phyloP scores from a whole-genome alignment of 2,797 vertebrate genomes.

The Esox lucius region DNA sequence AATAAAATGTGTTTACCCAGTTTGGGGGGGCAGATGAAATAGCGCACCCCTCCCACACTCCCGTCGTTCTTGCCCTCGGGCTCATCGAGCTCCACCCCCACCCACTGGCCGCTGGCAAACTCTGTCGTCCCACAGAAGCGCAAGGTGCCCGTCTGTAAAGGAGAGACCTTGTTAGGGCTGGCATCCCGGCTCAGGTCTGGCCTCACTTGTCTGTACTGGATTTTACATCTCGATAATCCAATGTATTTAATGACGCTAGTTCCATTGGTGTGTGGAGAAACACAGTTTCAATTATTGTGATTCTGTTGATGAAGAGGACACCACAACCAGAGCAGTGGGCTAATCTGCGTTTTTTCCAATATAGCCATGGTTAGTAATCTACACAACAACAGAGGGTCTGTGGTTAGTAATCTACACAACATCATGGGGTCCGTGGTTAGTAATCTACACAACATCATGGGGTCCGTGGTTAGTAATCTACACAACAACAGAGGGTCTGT shows the following conservation, averaged over 20 bases:
- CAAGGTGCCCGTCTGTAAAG: slow-evolving; percentile 80
- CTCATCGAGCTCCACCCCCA: slow-evolving; percentile 91
- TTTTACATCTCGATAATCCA: not conserved
- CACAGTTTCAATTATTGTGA: not conserved
- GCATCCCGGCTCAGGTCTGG: not conserved
- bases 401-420: no score
- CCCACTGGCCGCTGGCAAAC: slow-evolving; percentile 95
- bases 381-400: not conserved
- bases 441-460: no score
- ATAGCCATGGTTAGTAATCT: not conserved
- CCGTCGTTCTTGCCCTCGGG: slow-evolving; percentile 93
- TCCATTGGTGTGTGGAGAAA: no score
- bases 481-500: no score
- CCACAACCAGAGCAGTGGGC: not conserved
- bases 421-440: no score
- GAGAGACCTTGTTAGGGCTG: not conserved
- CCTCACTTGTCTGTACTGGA: not conserved
- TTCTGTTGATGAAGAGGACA: not conserved
- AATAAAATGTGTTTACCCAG: slow-evolving; percentile 69
- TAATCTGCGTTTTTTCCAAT: not conserved
- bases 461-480: no score
- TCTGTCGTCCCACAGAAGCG: slow-evolving; percentile 92
- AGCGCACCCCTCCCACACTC: slow-evolving; percentile 89
- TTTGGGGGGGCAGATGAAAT: slow-evolving; percentile 92
- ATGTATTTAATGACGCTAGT: no score